Percentiles rank a stretch among this genome's conserved stretches.
Evolutionary conservation across 2,888 invertebrate genomes (phyloP).

Genomic region (Harpalus rufipes): DNA sequence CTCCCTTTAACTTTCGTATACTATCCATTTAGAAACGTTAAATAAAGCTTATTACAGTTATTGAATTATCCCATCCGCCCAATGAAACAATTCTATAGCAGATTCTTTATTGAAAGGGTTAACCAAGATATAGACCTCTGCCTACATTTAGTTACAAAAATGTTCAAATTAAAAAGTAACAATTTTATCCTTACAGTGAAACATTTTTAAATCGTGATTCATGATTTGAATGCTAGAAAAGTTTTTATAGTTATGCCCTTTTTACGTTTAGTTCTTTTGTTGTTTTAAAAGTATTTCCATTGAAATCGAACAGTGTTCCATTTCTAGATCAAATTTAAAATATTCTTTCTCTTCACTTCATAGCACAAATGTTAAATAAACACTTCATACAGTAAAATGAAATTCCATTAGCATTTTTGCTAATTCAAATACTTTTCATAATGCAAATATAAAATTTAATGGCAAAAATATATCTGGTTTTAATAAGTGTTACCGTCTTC

Average conservation of each 20-base stretch:
- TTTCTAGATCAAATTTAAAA: conserved; percentile 23
- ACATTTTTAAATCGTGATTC: neutral
- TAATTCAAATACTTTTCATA: conserved; percentile 17
- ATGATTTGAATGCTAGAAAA: neutral
- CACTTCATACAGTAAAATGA: conserved; percentile 1
- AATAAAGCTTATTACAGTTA: too few species aligned
- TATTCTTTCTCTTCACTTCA: neutral
- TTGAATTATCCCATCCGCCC: too few species aligned
- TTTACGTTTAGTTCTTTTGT: neutral
- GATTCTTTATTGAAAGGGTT: too few species aligned
- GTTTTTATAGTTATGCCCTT: neutral
- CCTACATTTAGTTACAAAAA: too few species aligned
- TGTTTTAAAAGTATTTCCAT: conserved; percentile 1
- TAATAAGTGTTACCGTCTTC: conserved; percentile 13
- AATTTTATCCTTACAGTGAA: too few species aligned
- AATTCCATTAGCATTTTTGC: conserved; percentile 36
- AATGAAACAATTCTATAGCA: too few species aligned
- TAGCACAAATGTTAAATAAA: conserved; percentile 27
- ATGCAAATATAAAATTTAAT: conserved; percentile 34
- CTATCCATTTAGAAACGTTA: too few species aligned
- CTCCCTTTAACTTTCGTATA: too few species aligned
- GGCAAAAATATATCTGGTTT: conserved; percentile 14
- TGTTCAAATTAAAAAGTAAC: too few species aligned
- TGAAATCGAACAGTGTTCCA: neutral
- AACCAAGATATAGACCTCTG: too few species aligned